phyloP scores from a whole-genome alignment of 1,140 invertebrate genomes.

The Drosophila pachea region DNA sequence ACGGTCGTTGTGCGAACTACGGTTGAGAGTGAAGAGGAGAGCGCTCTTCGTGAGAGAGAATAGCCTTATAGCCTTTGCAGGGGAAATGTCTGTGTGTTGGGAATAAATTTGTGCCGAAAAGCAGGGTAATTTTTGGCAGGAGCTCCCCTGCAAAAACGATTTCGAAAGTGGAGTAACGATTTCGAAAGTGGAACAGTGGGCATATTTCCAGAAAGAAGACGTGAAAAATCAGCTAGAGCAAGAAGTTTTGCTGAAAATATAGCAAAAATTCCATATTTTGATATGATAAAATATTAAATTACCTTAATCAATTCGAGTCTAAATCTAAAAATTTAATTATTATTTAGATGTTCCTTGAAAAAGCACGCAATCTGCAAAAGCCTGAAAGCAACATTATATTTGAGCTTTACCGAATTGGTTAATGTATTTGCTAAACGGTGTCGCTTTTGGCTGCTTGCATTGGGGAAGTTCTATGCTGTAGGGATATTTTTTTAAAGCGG shows the following conservation, averaged over 20 bases:
- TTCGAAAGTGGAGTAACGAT: not conserved
- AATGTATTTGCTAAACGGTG: no score
- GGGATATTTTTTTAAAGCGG: not conserved
- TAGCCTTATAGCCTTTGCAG: not conserved
- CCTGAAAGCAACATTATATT: no score
- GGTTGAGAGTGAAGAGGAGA: not conserved
- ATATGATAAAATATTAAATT: no score
- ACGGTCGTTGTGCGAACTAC: conserved; percentile 38
- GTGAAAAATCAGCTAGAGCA: not conserved
- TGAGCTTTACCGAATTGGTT: no score
- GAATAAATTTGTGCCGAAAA: not conserved
- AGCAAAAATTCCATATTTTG: no score
- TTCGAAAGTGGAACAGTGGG: not conserved
- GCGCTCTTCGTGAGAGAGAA: not conserved
- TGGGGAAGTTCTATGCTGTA: no score
- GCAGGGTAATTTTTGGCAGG: not conserved
- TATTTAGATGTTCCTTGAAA: not conserved
- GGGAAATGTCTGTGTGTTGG: not conserved
- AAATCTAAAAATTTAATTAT: not conserved
- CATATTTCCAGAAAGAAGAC: not conserved
- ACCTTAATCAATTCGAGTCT: no score
- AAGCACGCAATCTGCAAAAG: no score
- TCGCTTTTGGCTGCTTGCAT: no score
- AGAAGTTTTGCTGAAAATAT: no score
- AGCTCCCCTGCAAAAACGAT: not conserved